Percentiles rank a stretch among this genome's conserved stretches.
Evolutionary conservation across 2,113 vertebrate genomes (phyloP).

Genomic region (Glaucidium brasilianum): DNA sequence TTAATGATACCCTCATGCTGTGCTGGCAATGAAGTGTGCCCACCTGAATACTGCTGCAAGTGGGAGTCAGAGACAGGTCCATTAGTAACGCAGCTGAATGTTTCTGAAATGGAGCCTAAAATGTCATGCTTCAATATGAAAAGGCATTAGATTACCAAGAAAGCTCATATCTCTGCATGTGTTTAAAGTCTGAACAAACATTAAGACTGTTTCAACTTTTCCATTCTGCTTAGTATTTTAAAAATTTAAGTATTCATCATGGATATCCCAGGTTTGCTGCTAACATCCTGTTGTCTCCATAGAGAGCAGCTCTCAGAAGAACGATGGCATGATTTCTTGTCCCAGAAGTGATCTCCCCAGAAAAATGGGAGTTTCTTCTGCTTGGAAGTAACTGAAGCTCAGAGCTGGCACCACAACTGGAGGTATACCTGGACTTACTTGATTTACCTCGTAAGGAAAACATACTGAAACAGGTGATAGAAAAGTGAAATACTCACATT

Average conservation of each 20-base stretch:
- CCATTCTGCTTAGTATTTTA: accelerated
- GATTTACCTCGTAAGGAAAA: background rate
- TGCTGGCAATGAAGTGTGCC: slow-evolving; percentile 19
- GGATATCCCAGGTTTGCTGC: background rate
- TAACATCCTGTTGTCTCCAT: no score
- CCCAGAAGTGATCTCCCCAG: background rate
- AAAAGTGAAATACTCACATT: background rate
- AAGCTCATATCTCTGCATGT: background rate
- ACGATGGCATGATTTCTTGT: background rate
- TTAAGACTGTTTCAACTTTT: background rate
- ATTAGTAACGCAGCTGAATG: background rate
- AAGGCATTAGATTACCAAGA: background rate
- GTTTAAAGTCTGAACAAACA: background rate
- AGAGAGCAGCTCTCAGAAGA: background rate
- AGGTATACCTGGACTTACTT: background rate
- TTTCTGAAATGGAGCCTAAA: slow-evolving; percentile 34
- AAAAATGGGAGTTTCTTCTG: background rate
- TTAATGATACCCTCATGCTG: background rate
- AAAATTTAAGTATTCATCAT: background rate
- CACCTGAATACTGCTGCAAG: background rate
- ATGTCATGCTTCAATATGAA: background rate
- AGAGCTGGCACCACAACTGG: background rate
- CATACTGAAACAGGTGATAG: background rate
- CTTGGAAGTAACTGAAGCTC: background rate
- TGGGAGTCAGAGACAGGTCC: background rate